Conservation (phyloP, 2,888 invertebrate species). For the Campoplex nolae region DNA sequence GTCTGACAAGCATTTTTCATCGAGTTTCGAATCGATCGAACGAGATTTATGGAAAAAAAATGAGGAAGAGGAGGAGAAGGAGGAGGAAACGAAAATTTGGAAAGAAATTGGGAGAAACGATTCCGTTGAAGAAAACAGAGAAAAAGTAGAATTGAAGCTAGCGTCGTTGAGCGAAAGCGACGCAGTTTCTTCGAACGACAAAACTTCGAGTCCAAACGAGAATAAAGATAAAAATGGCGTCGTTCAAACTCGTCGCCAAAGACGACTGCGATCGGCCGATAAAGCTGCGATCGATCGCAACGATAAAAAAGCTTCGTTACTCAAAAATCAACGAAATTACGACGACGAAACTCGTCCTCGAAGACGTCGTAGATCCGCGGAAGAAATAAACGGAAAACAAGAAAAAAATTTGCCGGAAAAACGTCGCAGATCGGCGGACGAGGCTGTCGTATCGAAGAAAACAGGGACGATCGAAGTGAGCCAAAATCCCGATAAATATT, state of each 20-base stretch:
- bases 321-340: not conserved
- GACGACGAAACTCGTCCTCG: not conserved
- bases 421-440: slow-evolving; percentile 41
- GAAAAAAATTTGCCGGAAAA: not conserved
- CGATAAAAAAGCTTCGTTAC: not conserved
- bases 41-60: not conserved
- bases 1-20: not conserved
- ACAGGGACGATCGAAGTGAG: not conserved
- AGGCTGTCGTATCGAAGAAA: not conserved
- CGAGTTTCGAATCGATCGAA: slow-evolving; percentile 12
- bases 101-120: not conserved
- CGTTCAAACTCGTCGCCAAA: not conserved
- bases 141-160: not conserved
- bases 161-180: not conserved
- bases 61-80: no score
- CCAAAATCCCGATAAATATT: not conserved
- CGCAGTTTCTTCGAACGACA: not conserved
- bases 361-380: not conserved
- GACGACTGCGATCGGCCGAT: not conserved
- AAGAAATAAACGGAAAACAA: not conserved
- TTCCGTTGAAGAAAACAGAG: not conserved
- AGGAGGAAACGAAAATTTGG: no score
- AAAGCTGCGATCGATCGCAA: not conserved
- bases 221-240: not conserved
- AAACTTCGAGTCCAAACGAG: not conserved